Conservation (phyloP, 2,113 vertebrate genomes). For the Cololabis saira region DNA sequence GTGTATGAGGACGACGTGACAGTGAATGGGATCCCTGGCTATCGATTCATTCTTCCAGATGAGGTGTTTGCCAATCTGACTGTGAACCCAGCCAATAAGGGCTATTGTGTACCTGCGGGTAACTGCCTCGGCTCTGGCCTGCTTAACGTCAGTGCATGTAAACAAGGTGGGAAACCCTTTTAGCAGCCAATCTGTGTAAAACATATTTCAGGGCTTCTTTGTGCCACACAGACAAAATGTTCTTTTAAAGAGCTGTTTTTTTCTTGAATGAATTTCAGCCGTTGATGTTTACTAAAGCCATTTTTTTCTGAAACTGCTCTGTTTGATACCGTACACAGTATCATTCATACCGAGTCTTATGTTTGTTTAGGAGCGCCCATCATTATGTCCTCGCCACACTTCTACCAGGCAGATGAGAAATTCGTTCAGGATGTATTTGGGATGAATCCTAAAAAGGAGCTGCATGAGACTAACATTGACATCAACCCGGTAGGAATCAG, state of each 20-base stretch:
- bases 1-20: slow-evolving; percentile 84
- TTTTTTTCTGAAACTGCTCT: too few relatives aligned
- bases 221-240: too few relatives aligned
- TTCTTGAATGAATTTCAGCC: too few relatives aligned
- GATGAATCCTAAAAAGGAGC: slow-evolving; percentile 87
- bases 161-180: slow-evolving; percentile 82
- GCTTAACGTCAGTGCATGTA: slow-evolving; percentile 91
- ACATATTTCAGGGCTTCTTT: too few relatives aligned
- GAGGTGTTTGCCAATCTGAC: slow-evolving; percentile 87
- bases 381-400: slow-evolving; percentile 94
- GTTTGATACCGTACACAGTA: not conserved
- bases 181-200: not conserved
- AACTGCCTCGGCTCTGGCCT: slow-evolving; percentile 91
- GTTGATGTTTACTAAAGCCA: too few relatives aligned
- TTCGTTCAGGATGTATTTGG: slow-evolving; percentile 84
- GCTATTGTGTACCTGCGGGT: slow-evolving; percentile 90
- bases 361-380: slow-evolving; percentile 88
- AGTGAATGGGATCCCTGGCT: slow-evolving; percentile 84
- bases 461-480: slow-evolving; percentile 89
- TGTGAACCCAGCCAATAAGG: slow-evolving; percentile 88
- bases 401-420: slow-evolving; percentile 91
- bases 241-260: too few relatives aligned
- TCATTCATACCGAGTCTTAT: not conserved
- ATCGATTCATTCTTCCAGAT: slow-evolving; percentile 87
- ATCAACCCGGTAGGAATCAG: slow-evolving; percentile 88